phyloP scores from a whole-genome alignment of 2,888 invertebrate genomes.

The Glyphotaelius pellucidus region DNA sequence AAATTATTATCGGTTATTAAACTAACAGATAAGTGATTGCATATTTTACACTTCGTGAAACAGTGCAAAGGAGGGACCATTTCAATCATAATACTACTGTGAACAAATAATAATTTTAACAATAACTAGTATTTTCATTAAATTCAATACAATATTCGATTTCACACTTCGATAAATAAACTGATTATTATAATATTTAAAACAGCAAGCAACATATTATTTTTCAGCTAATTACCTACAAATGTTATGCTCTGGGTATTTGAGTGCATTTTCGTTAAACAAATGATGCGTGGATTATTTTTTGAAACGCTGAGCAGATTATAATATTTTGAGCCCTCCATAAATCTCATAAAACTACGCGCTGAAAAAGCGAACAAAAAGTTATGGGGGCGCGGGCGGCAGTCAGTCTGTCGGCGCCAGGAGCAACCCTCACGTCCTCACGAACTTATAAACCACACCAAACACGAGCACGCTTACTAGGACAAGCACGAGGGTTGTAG shows the following conservation, averaged over 20 bases:
- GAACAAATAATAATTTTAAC: neutral
- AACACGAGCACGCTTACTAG: conserved; percentile 84
- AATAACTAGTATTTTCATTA: neutral
- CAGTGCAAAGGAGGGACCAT: neutral
- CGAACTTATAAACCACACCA: conserved; percentile 85
- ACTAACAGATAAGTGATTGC: neutral
- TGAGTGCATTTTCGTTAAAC: neutral
- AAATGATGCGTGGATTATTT: neutral
- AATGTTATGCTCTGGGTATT: neutral
- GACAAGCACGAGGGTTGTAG: conserved; percentile 83
- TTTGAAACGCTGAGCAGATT: conserved; percentile 14
- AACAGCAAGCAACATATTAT: neutral
- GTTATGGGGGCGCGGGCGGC: conserved; percentile 57
- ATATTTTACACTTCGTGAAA: neutral
- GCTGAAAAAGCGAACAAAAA: conserved; percentile 6
- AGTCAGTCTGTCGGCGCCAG: conserved; percentile 77
- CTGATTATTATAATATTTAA: neutral
- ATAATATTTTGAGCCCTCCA: conserved; percentile 14
- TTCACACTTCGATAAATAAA: neutral
- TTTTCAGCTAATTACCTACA: neutral
- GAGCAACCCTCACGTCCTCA: conserved; percentile 87
- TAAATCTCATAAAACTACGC: neutral
- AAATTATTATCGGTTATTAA: neutral
- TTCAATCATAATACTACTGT: neutral
- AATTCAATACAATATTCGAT: neutral